Percentiles rank a stretch among this genome's conserved stretches.
phyloP scores from a whole-genome alignment of 1,140 invertebrate genomes.

The Leptinotarsa lineolata region DNA sequence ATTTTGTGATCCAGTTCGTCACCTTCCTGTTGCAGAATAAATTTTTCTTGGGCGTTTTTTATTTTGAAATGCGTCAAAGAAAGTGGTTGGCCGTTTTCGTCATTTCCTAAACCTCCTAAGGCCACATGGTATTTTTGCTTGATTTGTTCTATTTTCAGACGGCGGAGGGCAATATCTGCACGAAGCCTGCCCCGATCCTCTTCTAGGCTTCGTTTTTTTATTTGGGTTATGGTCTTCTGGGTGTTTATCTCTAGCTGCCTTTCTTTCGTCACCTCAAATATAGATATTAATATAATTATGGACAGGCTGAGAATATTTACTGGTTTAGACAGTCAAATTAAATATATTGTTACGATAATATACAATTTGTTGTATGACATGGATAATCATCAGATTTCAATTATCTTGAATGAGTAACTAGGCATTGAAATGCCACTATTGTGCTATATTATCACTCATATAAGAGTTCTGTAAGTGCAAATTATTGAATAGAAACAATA shows the following conservation, averaged over 20 bases:
- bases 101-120: slow-evolving; percentile 57
- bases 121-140: slow-evolving; percentile 57
- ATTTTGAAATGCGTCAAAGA: slow-evolving; percentile 70
- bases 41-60: slow-evolving; percentile 70
- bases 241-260: slow-evolving; percentile 65
- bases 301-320: background rate
- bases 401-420: no score
- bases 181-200: slow-evolving; percentile 65
- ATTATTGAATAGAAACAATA: no score
- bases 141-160: slow-evolving; percentile 64
- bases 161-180: slow-evolving; percentile 61
- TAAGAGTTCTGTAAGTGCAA: no score
- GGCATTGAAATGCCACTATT: no score
- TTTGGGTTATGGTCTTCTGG: slow-evolving; percentile 62
- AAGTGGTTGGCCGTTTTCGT: slow-evolving; percentile 63
- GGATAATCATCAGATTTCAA: no score
- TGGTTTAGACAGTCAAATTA: no score
- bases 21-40: slow-evolving; percentile 70
- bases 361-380: no score
- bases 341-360: no score
- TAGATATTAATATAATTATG: background rate
- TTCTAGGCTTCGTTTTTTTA: slow-evolving; percentile 61
- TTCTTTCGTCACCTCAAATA: slow-evolving; percentile 65
- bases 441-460: no score
- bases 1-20: slow-evolving; percentile 71